A percentile compares a stretch with the other conserved stretches of the same genome.
Evolutionary conservation across 2,113 vertebrate genomes (phyloP).

Genomic region (Genyomyrus donnyi): DNA sequence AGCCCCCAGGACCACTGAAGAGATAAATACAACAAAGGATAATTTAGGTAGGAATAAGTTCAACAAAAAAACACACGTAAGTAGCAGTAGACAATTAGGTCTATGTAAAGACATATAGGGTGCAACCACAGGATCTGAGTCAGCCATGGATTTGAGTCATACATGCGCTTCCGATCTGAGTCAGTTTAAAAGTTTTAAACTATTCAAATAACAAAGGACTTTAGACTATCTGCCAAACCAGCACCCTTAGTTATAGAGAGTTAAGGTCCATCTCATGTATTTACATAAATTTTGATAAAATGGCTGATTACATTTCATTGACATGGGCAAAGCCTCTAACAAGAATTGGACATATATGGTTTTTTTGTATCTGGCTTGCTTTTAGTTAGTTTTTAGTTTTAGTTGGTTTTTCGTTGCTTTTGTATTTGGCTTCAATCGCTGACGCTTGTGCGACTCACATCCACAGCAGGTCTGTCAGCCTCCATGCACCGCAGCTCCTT

Average conservation of each 20-base stretch:
- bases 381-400: no score
- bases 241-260: neutral
- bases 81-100: neutral
- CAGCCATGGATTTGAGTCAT: neutral
- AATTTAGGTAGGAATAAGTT: neutral
- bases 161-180: neutral
- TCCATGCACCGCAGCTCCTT: neutral
- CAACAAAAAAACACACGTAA: neutral
- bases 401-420: no score
- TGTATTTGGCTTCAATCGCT: neutral
- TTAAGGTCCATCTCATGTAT: neutral
- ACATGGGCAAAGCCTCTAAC: neutral
- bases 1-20: neutral
- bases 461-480: neutral
- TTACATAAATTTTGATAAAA: neutral
- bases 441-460: neutral
- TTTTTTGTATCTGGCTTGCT: neutral
- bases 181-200: neutral
- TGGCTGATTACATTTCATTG: neutral
- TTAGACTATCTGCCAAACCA: neutral
- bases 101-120: neutral
- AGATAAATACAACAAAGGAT: neutral
- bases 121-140: neutral
- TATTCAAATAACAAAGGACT: neutral
- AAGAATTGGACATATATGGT: neutral